Evolutionary conservation across 2,888 invertebrate genomes (phyloP).

Genomic region (Branchipolynoe longqiensis): DNA sequence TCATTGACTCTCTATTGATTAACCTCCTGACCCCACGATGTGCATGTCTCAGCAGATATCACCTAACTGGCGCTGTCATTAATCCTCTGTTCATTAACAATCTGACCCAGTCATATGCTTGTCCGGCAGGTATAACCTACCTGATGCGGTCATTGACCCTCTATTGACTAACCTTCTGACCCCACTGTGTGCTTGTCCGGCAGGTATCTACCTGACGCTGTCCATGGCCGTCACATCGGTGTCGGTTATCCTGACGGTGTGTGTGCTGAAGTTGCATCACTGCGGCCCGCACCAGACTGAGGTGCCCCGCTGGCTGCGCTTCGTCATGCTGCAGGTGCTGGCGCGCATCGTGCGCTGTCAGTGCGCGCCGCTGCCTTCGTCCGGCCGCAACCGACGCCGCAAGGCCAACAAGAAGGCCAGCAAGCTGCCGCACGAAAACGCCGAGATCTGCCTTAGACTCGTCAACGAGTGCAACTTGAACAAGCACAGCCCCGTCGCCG

Average conservation of each 20-base stretch:
- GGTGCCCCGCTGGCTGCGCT: conserved; percentile 70
- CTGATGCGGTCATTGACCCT: too few relatives aligned
- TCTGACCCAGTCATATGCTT: too few relatives aligned
- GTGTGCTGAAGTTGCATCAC: conserved; percentile 72
- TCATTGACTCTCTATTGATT: too few relatives aligned
- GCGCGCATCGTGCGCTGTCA: conserved; percentile 65
- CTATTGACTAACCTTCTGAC: too few relatives aligned
- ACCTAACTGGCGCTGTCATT: too few relatives aligned
- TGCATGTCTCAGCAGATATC: too few relatives aligned
- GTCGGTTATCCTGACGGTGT: conserved; percentile 72
- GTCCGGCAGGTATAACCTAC: too few relatives aligned
- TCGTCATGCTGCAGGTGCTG: conserved; percentile 63
- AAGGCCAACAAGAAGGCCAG: conserved; percentile 33
- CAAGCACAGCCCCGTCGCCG: conserved; percentile 61
- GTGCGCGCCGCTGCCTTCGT: conserved; percentile 50
- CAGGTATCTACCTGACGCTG: conserved; percentile 74
- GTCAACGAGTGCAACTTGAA: conserved; percentile 62
- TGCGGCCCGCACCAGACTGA: conserved; percentile 68
- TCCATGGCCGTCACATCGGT: conserved; percentile 73
- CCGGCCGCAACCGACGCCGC: not conserved
- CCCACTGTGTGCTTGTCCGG: too few relatives aligned
- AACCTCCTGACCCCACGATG: too few relatives aligned
- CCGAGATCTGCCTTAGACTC: conserved; percentile 63
- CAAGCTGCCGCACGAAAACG: conserved; percentile 59
- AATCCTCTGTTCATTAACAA: too few relatives aligned